phyloP scores from a whole-genome alignment of 1,140 invertebrate species.

The Brachystomella parvula region DNA sequence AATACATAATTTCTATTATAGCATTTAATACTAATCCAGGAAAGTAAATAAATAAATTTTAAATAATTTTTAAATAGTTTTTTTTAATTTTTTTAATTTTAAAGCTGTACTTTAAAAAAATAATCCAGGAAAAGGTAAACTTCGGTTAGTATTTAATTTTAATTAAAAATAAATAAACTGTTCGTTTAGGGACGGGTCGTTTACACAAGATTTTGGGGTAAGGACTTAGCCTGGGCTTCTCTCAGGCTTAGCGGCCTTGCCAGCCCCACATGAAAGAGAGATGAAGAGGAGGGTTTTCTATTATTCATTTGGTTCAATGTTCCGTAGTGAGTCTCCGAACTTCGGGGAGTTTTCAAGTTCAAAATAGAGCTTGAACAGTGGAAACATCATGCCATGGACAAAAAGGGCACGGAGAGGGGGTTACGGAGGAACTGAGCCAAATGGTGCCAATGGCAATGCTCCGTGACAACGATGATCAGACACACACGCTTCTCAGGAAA shows the following conservation, averaged over 20 bases:
- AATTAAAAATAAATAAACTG: too few relatives aligned
- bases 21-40: too few relatives aligned
- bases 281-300: neutral
- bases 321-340: neutral
- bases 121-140: too few relatives aligned
- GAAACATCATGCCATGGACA: neutral
- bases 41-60: too few relatives aligned
- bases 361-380: neutral
- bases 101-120: neutral
- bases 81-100: too few relatives aligned
- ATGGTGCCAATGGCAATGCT: slow-evolving; percentile 18
- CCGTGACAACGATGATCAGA: slow-evolving; percentile 21
- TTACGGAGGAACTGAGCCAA: neutral
- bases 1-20: too few relatives aligned
- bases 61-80: too few relatives aligned
- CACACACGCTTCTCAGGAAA: slow-evolving; percentile 1
- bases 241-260: neutral
- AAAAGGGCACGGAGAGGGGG: neutral
- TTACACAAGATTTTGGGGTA: too few relatives aligned
- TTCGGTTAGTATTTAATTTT: too few relatives aligned
- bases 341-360: neutral
- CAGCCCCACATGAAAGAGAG: neutral
- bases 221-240: slow-evolving; percentile 8
- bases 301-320: neutral
- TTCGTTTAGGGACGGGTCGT: too few relatives aligned